phyloP scores from a whole-genome alignment of 2,797 vertebrate species.

The Alfaro cultratus region DNA sequence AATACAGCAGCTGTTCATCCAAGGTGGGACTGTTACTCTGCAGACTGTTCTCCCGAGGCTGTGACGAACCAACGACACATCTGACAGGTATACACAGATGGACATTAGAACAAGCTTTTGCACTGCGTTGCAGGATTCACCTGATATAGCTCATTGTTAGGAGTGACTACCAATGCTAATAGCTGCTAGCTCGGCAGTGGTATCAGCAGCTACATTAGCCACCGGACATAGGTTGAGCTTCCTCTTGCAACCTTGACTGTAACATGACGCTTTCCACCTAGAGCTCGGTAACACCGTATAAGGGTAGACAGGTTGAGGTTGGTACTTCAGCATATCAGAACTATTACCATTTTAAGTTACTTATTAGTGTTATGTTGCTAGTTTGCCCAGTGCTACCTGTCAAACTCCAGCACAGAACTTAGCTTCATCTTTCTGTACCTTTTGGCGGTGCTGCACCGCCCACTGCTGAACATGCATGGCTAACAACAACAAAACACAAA shows the following conservation, averaged over 20 bases:
- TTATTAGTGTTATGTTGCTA: neutral
- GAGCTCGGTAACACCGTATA: neutral
- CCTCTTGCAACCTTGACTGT: neutral
- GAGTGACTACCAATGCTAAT: neutral
- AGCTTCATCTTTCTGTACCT: neutral
- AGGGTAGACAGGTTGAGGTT: neutral
- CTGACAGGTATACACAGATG: constrained; percentile 44
- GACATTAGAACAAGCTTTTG: neutral
- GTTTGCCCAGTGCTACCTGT: neutral
- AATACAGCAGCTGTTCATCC: neutral
- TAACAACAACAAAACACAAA: neutral
- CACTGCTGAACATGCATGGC: neutral
- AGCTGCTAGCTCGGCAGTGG: neutral
- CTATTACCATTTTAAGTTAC: neutral
- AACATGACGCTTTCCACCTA: neutral
- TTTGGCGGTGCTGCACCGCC: no score
- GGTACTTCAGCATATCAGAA: neutral
- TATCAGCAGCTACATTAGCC: constrained; percentile 4
- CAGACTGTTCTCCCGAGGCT: constrained; percentile 37
- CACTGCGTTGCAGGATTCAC: neutral
- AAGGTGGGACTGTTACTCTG: neutral
- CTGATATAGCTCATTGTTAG: neutral
- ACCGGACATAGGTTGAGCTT: neutral
- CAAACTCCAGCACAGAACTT: neutral
- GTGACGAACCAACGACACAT: constrained; percentile 29